phyloP scores from a whole-genome alignment of 1,140 invertebrate species.

The Scaptomyza hsui region DNA sequence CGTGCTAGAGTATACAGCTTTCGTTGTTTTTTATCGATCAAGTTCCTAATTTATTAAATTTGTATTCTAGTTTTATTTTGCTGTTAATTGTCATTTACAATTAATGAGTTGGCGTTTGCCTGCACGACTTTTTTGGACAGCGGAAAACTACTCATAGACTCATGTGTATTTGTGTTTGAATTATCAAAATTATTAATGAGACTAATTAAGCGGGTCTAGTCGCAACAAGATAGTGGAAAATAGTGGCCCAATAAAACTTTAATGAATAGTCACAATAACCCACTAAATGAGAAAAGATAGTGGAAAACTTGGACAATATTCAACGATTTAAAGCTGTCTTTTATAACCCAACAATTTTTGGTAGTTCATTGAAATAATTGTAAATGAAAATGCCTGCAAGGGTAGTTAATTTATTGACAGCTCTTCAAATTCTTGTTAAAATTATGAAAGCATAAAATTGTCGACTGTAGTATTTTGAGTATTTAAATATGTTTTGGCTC shows the following conservation, averaged over 20 bases:
- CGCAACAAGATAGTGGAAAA: background rate
- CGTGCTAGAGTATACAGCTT: constrained; percentile 3
- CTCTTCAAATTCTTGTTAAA: background rate
- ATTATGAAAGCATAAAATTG: background rate
- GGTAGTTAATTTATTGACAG: background rate
- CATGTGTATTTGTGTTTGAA: background rate
- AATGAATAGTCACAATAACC: too few relatives aligned
- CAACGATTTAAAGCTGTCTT: too few relatives aligned
- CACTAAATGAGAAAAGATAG: too few relatives aligned
- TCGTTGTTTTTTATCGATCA: constrained; percentile 28
- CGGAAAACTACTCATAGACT: constrained; percentile 37
- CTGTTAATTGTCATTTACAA: constrained; percentile 62
- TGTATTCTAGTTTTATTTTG: constrained; percentile 50
- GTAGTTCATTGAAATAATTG: too few relatives aligned
- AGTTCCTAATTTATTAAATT: constrained; percentile 8
- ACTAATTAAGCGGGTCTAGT: constrained; percentile 7
- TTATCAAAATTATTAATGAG: constrained; percentile 19
- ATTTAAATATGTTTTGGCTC: constrained; percentile 3
- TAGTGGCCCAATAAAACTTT: background rate
- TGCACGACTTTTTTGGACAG: constrained; percentile 34
- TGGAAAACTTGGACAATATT: background rate
- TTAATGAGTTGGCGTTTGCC: constrained; percentile 50
- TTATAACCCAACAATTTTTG: too few relatives aligned
- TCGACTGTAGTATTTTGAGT: background rate
- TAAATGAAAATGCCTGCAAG: too few relatives aligned